Evolutionary conservation across 2,797 vertebrate species (phyloP).

Genomic region (Myiotriccus ornatus): DNA sequence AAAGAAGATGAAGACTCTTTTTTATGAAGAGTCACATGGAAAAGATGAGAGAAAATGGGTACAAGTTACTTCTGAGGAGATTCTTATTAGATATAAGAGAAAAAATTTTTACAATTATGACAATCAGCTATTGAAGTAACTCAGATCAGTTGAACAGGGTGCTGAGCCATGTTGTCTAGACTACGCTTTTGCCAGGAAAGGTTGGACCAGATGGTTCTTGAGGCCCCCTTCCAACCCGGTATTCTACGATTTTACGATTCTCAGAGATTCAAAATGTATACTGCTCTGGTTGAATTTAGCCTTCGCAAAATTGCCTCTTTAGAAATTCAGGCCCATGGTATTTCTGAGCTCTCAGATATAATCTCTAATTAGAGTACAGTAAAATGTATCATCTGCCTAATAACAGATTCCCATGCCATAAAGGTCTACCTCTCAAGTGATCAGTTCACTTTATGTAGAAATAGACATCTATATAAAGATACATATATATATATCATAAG

Average conservation of each 20-base stretch:
- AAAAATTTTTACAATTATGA: neutral
- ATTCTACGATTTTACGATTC: neutral
- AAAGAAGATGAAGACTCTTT: neutral
- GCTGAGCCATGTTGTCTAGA: neutral
- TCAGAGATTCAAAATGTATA: neutral
- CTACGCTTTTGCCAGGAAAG: neutral
- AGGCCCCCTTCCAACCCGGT: neutral
- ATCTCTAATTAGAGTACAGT: neutral
- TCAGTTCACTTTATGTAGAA: neutral
- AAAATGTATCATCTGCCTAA: neutral
- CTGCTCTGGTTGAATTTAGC: neutral
- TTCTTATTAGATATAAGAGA: neutral
- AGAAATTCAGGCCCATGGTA: neutral
- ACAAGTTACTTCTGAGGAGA: neutral
- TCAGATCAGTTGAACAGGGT: neutral
- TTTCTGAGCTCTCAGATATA: neutral
- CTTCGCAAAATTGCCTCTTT: neutral
- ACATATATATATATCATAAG: neutral
- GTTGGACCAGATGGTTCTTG: neutral
- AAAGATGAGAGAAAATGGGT: neutral
- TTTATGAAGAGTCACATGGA: neutral
- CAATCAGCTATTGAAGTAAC: neutral
- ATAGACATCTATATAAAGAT: neutral
- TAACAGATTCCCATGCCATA: neutral
- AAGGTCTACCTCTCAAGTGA: neutral